Evolutionary conservation across 2,113 vertebrate species (phyloP).

Genomic region (Ovis aries): ARS-UI_Ramb_v3.0 NC_056064.1:59414501-59415000

Average conservation of each 20-base stretch:
- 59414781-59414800: not conserved
- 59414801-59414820: not conserved
- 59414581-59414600: not conserved
- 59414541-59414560: not conserved
- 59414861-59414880: not conserved
- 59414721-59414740: not conserved
- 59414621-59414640: rapidly evolving
- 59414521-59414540: rapidly evolving
- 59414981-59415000: not conserved
- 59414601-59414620: not conserved
- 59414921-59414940: not conserved
- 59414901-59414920: not conserved
- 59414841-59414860: not conserved
- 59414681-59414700: not conserved
- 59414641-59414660: not conserved
- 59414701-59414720: not conserved
- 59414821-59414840: too few relatives aligned
- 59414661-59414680: not conserved
- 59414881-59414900: not conserved
- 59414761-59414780: not conserved
- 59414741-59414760: not conserved
- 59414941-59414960: not conserved
- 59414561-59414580: not conserved
- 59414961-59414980: not conserved
- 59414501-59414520: not conserved